A percentile compares a stretch with the other conserved stretches of the same genome.
Evolutionary conservation across 2,113 vertebrate species (phyloP).

Genomic region (Vulpes ferrilata): DNA sequence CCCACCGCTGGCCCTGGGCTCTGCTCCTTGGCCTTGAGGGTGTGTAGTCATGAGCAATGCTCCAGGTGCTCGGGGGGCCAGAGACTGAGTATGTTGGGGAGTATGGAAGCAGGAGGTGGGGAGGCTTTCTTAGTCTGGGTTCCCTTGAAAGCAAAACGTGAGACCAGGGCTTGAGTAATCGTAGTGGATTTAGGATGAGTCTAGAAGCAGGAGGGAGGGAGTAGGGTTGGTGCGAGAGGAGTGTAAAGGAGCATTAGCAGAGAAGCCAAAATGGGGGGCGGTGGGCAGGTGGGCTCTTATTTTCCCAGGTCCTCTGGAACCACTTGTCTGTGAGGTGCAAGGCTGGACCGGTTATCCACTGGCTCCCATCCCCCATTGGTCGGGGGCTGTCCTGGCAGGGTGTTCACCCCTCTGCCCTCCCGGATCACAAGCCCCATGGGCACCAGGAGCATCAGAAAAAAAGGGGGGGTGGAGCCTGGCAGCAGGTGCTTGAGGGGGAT

Average conservation of each 20-base stretch:
- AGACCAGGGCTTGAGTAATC: neutral
- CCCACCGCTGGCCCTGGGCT: neutral
- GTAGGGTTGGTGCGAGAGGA: too few relatives aligned
- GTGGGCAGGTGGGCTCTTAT: neutral
- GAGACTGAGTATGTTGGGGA: neutral
- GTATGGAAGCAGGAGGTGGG: neutral
- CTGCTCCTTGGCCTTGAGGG: neutral
- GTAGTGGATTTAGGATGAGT: neutral
- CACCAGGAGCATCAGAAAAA: neutral
- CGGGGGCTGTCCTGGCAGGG: fast-evolving
- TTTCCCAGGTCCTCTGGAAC: neutral
- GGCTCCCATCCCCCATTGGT: neutral
- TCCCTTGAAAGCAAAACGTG: neutral
- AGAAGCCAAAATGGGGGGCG: neutral
- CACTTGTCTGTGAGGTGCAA: neutral
- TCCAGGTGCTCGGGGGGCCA: neutral
- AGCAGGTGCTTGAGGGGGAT: neutral
- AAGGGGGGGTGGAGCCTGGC: neutral
- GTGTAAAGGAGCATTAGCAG: neutral
- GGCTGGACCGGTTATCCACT: neutral
- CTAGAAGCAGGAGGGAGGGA: neutral
- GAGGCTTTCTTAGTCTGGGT: neutral
- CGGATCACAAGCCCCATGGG: neutral
- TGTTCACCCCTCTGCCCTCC: neutral
- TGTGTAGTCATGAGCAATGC: neutral